Percentiles rank a stretch among this genome's conserved stretches.
Conservation (phyloP, 2,797 vertebrate genomes). For the Bradypodion pumilum region DNA sequence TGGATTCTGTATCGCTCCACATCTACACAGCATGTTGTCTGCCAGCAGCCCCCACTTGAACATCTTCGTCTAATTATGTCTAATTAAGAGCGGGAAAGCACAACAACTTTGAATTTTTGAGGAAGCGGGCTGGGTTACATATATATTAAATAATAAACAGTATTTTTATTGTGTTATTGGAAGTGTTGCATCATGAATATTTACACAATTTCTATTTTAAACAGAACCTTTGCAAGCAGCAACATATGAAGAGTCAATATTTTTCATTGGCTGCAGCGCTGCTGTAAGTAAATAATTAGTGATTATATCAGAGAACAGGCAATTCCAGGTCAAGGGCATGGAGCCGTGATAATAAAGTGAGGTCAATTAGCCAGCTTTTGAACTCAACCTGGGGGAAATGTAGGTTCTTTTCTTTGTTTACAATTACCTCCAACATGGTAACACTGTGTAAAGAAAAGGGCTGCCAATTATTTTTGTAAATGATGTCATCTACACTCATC, state of each 20-base stretch:
- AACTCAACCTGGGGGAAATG: neutral
- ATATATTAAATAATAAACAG: neutral
- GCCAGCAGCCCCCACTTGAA: too few relatives aligned
- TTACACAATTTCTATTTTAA: constrained; percentile 4
- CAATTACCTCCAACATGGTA: neutral
- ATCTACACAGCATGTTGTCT: too few relatives aligned
- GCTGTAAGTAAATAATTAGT: neutral
- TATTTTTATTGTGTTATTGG: neutral
- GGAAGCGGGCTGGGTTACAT: neutral
- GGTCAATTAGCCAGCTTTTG: neutral
- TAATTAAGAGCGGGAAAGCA: neutral
- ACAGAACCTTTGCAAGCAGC: neutral
- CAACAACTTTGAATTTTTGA: neutral
- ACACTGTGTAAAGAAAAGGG: neutral
- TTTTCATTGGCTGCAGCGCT: neutral
- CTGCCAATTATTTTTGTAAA: neutral
- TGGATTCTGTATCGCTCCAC: too few relatives aligned
- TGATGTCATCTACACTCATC: neutral
- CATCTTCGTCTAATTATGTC: too few relatives aligned
- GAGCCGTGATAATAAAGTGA: neutral
- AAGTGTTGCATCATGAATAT: neutral
- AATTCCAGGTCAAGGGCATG: constrained; percentile 11
- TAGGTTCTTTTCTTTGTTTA: neutral
- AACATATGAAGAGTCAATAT: neutral
- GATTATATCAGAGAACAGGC: neutral